A percentile compares a stretch with the other conserved stretches of the same genome.
Evolutionary conservation across 2,797 vertebrate species (phyloP).

Genomic region (Mareca penelope): DNA sequence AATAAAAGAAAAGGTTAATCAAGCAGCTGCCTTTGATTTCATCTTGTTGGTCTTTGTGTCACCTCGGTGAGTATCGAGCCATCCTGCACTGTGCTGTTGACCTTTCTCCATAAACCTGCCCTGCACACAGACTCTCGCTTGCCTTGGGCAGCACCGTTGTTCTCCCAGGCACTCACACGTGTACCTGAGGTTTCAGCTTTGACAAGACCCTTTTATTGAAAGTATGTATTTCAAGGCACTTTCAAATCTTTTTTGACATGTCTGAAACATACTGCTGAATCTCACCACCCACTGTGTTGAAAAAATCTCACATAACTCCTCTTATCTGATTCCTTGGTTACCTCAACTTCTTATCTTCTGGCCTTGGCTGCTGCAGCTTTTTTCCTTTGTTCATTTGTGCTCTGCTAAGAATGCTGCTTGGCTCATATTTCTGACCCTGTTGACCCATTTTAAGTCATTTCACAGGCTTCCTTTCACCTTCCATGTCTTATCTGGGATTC

Average conservation of each 20-base stretch:
- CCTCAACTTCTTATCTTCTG: constrained; percentile 46
- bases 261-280: neutral
- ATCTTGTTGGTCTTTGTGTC: rapidly evolving
- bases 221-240: neutral
- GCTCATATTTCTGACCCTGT: constrained; percentile 38
- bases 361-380: constrained; percentile 13
- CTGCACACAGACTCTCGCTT: neutral
- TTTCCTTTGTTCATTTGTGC: constrained; percentile 10
- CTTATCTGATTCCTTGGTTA: constrained; percentile 40
- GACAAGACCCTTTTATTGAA: neutral
- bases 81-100: neutral
- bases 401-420: neutral
- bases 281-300: constrained; percentile 35
- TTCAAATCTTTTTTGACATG: neutral
- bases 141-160: rapidly evolving
- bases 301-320: neutral
- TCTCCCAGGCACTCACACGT: neutral
- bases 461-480: neutral
- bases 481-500: neutral
- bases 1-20: neutral
- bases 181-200: neutral
- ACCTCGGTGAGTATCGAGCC: neutral
- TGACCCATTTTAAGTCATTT: constrained; percentile 15
- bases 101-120: neutral
- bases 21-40: neutral